Evolutionary conservation across 2,113 vertebrate species (phyloP).

Genomic region (Centropus bengalensis): DNA sequence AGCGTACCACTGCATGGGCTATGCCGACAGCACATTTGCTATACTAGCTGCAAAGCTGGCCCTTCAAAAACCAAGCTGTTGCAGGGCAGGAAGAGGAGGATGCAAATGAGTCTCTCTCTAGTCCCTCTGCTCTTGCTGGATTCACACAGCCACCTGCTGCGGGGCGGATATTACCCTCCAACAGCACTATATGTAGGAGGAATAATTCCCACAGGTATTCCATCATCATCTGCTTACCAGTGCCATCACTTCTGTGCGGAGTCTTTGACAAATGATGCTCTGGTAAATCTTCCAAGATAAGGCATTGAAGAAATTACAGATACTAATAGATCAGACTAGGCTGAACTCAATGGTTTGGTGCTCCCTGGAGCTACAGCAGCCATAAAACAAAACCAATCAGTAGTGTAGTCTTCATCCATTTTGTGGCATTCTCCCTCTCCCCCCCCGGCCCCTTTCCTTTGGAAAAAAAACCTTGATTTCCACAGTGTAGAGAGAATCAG

Average conservation of each 20-base stretch:
- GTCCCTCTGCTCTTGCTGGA: neutral
- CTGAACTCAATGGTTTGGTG: neutral
- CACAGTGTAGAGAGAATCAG: neutral
- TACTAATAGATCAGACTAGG: neutral
- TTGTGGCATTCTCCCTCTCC: neutral
- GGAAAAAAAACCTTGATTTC: neutral
- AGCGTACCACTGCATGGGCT: neutral
- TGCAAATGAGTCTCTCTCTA: neutral
- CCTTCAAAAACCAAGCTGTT: neutral
- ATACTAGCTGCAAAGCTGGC: neutral
- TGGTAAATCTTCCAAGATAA: neutral
- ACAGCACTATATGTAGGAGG: neutral
- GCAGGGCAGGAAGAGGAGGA: neutral
- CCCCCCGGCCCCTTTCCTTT: rapidly evolving
- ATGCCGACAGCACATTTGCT: neutral
- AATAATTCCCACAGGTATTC: neutral
- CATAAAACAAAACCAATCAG: neutral
- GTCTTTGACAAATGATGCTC: neutral
- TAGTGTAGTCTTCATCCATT: neutral
- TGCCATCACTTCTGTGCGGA: neutral
- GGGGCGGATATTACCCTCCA: neutral
- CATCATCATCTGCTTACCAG: neutral
- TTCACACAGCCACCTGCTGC: neutral
- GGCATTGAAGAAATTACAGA: neutral
- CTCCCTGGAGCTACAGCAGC: neutral